A percentile compares a stretch with the other conserved stretches of the same genome.
Evolutionary conservation across 1,140 invertebrate genomes (phyloP).

Genomic region (Tribolium madens): DNA sequence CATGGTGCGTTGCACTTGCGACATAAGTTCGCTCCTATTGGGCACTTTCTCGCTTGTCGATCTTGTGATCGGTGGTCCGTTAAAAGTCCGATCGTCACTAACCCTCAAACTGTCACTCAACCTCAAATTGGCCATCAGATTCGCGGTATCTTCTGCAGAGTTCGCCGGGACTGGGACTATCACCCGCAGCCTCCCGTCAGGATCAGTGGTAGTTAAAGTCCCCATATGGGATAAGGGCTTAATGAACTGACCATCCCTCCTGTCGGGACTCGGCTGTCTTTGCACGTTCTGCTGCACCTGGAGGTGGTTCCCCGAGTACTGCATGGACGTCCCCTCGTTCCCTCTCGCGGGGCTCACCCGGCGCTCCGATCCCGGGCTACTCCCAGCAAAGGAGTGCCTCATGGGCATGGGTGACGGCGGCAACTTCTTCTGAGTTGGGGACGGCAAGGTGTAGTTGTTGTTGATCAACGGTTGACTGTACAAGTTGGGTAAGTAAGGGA

Average conservation of each 20-base stretch:
- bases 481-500: conserved; percentile 50
- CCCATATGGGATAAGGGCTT: conserved; percentile 76
- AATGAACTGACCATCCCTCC: conserved; percentile 71
- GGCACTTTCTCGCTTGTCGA: conserved; percentile 88
- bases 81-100: conserved; percentile 61
- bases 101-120: conserved; percentile 66
- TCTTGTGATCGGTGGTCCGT: conserved; percentile 76
- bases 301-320: conserved; percentile 48
- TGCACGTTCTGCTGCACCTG: conserved; percentile 47
- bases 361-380: conserved; percentile 61
- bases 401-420: conserved; percentile 56
- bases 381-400: conserved; percentile 60
- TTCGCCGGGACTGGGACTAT: conserved; percentile 68
- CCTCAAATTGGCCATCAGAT: conserved; percentile 64
- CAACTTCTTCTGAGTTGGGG: conserved; percentile 61
- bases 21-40: conserved; percentile 84
- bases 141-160: conserved; percentile 60
- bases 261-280: conserved; percentile 43
- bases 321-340: conserved; percentile 58
- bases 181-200: conserved; percentile 70
- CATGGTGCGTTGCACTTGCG: conserved; percentile 80
- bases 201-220: conserved; percentile 71
- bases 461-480: conserved; percentile 54
- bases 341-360: conserved; percentile 55
- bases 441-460: conserved; percentile 62